Percentiles rank a stretch among this genome's conserved stretches.
phyloP scores from a whole-genome alignment of 2,113 vertebrate species.

The Sphaerodactylus townsendi region DNA sequence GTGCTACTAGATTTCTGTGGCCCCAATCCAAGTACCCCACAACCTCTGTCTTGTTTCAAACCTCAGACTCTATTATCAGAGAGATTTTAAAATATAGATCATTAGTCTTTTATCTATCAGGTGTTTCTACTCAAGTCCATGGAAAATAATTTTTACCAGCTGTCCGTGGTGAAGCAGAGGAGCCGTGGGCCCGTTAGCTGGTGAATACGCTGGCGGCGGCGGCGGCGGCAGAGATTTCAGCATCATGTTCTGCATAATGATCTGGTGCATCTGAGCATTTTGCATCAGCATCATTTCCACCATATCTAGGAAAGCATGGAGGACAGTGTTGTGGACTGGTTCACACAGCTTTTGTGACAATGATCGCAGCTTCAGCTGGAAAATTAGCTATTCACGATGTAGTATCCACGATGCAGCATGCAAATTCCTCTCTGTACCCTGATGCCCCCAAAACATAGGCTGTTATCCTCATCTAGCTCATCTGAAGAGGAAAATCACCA shows the following conservation, averaged over 20 bases:
- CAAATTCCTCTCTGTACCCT: no score
- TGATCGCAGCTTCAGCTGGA: no score
- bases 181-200: slow-evolving; percentile 2
- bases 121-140: background rate
- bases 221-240: slow-evolving; percentile 79
- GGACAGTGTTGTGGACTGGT: background rate
- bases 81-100: background rate
- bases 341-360: background rate
- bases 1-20: no score
- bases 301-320: slow-evolving; percentile 74
- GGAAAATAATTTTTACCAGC: slow-evolving; percentile 58
- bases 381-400: no score
- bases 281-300: slow-evolving; percentile 91
- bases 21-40: no score
- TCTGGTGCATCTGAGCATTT: slow-evolving; percentile 89
- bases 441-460: no score
- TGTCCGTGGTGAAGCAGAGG: slow-evolving; percentile 25
- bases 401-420: no score
- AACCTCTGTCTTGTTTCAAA: no score
- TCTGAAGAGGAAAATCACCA: no score
- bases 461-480: no score
- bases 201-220: slow-evolving; percentile 37
- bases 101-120: background rate
- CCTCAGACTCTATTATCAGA: background rate
- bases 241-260: slow-evolving; percentile 90